Evolutionary conservation across 2,888 invertebrate genomes (phyloP), one percentile per base, ranked within the genome.

Genomic region (Metallyticus violacea): DNA sequence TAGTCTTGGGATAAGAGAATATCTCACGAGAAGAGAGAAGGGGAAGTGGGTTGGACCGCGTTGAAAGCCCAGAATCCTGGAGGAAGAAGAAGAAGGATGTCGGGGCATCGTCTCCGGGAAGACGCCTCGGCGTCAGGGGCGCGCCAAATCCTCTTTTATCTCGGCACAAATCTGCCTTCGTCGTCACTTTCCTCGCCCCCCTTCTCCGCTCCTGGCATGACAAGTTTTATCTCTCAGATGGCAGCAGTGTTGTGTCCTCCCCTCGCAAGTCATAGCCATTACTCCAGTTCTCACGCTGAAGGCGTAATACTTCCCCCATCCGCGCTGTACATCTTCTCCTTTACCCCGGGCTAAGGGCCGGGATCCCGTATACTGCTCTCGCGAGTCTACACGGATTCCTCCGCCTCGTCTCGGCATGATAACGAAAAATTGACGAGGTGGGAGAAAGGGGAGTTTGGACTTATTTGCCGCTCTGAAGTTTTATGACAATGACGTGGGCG

Each of bases 161-260:
- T 81, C 40, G 25, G 30, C 40, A 26, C 81, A 81, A 81, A 81
- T 81, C 81, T 81, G 81, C 81, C 81, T 81, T 81, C 81, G 40
- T 40, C 40, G 29, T n/a, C 81, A 81, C 81, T 26, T n/a, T 40
- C 40, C 40, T n/a, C 81, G 40, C 81, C 26, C 81, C 40, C 26
- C n/a, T 22, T 81, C 30, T 25, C 81, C 40, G 40, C 40, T 62
- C 40, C 40, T 62, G 40, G 40, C 30, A 7, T 81, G 81, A 81
- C 81, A 81, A 40, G 81, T 81, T 81, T 81, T 81, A 81, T 81
- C 81, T 81, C 81, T 81, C 81, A 81, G 81, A 62, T 62, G 40
- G 40, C 40, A 62, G 40, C 40, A 62, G 40, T 62, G 40, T 62
- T 62, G 40, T 62, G 40, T 62, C 40, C 40, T 62, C 40, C 40